A percentile compares a stretch with the other conserved stretches of the same genome.
Evolutionary conservation across 2,113 vertebrate species (phyloP).

Genomic region (Catharus minimus): DNA sequence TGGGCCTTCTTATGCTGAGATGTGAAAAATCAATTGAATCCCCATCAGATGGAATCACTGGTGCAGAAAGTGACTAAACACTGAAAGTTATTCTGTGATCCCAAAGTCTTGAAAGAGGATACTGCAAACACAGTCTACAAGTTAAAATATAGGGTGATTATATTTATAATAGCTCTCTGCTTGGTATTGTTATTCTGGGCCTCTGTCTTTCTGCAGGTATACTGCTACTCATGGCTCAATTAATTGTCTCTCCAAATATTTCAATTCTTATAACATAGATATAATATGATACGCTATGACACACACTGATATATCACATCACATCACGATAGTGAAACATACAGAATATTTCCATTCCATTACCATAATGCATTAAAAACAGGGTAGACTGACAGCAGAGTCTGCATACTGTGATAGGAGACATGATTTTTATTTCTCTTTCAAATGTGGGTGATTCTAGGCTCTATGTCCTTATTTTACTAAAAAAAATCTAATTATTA

Average conservation of each 20-base stretch:
- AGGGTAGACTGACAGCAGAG: background rate
- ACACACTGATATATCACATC: background rate
- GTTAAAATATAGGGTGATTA: background rate
- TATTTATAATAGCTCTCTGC: background rate
- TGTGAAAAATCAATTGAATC: conserved; percentile 49
- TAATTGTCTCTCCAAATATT: background rate
- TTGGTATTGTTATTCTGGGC: background rate
- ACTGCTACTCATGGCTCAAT: background rate
- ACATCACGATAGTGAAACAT: background rate
- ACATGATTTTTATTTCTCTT: background rate
- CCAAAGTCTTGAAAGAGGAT: background rate
- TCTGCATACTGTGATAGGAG: background rate
- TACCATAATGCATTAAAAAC: background rate
- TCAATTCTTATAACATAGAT: background rate
- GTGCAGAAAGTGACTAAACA: conserved; percentile 49
- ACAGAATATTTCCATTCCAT: background rate
- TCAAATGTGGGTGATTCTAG: background rate
- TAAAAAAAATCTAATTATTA: background rate
- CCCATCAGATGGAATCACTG: conserved; percentile 24
- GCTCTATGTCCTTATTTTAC: background rate
- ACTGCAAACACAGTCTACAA: background rate
- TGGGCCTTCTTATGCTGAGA: conserved; percentile 4
- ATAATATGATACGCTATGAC: background rate
- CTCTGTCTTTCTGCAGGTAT: background rate
- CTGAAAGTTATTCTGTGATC: background rate